phyloP scores from a whole-genome alignment of 1,140 invertebrate genomes.

The Drosophila persimilis region DNA sequence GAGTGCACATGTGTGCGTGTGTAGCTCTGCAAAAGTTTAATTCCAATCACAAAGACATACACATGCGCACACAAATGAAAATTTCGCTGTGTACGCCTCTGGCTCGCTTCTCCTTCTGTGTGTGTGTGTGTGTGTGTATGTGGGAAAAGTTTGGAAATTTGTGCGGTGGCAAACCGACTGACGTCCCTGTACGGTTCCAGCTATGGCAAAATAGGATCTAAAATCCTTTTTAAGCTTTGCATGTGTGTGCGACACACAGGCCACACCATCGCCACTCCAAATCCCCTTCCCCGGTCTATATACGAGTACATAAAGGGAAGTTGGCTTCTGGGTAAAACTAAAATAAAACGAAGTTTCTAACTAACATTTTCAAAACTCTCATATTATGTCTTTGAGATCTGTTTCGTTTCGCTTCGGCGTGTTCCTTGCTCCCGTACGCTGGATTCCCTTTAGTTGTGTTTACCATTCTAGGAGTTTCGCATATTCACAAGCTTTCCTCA shows the following conservation, averaged over 20 bases:
- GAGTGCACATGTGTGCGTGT: slow-evolving; percentile 24
- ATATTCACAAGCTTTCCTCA: no score
- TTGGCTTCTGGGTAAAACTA: slow-evolving; percentile 44
- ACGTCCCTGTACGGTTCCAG: slow-evolving; percentile 38
- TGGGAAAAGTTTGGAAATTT: slow-evolving; percentile 75
- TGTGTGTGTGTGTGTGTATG: slow-evolving; percentile 49
- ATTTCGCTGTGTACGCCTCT: slow-evolving; percentile 22
- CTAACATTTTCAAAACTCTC: slow-evolving; percentile 67
- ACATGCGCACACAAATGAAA: slow-evolving; percentile 60
- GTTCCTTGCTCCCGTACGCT: neutral
- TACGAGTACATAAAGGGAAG: neutral
- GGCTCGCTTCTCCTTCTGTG: slow-evolving; percentile 9
- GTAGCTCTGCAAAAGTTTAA: slow-evolving; percentile 66
- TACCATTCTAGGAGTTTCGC: no score
- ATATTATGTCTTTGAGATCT: slow-evolving; percentile 31
- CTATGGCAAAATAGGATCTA: slow-evolving; percentile 74
- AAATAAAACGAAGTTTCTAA: slow-evolving; percentile 60
- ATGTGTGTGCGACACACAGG: neutral
- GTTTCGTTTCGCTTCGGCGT: slow-evolving; percentile 8
- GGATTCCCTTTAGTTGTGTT: no score
- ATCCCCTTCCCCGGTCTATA: neutral
- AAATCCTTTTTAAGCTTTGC: slow-evolving; percentile 62
- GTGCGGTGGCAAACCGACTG: slow-evolving; percentile 75
- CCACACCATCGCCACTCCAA: neutral
- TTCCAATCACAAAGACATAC: slow-evolving; percentile 79